A percentile compares a stretch with the other conserved stretches of the same genome.
These are phyloP conservation scores for Onthophagus sagittarius DNA, from an alignment of 2,888 invertebrate species.

Conservation along the genomic window DNA sequence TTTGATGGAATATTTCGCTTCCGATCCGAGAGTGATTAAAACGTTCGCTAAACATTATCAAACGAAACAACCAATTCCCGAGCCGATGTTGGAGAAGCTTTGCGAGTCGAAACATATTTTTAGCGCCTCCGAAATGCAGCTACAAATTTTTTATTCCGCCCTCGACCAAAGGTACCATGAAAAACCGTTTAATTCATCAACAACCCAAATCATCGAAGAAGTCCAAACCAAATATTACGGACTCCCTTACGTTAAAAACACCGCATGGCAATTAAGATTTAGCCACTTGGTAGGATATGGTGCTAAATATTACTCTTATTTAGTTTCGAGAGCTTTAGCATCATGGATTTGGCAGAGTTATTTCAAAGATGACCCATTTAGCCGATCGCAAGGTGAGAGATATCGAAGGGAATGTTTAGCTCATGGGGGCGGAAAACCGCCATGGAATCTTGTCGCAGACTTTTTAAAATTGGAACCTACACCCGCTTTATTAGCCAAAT, in stretches of 20 bases:
- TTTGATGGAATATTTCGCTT: constrained; percentile 96
- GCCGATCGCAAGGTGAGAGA: constrained; percentile 70
- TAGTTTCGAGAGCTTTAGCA: constrained; percentile 90
- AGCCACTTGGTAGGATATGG: constrained; percentile 97
- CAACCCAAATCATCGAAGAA: constrained; percentile 70
- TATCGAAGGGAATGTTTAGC: constrained; percentile 74
- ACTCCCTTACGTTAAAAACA: constrained; percentile 81
- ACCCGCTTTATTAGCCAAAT: constrained; percentile 71
- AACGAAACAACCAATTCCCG: constrained; percentile 79
- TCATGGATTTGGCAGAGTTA: constrained; percentile 89
- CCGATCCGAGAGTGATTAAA: constrained; percentile 78
- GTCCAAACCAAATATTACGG: constrained; percentile 81
- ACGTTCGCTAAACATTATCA: constrained; percentile 88
- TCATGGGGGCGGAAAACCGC: constrained; percentile 85
- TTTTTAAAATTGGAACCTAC: constrained; percentile 75
- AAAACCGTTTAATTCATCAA: constrained; percentile 52
- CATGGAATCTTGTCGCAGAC: constrained; percentile 71
- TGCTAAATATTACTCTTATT: constrained; percentile 97
- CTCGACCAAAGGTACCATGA: constrained; percentile 89
- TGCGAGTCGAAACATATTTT: constrained; percentile 85
- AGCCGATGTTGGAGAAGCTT: constrained; percentile 72
- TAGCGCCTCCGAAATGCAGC: constrained; percentile 82
- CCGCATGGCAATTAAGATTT: constrained; percentile 96
- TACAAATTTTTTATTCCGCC: constrained; percentile 73
- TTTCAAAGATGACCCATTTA: constrained; percentile 76